phyloP scores from a whole-genome alignment of 2,797 vertebrate species.

The Peromyscus attwateri region DNA sequence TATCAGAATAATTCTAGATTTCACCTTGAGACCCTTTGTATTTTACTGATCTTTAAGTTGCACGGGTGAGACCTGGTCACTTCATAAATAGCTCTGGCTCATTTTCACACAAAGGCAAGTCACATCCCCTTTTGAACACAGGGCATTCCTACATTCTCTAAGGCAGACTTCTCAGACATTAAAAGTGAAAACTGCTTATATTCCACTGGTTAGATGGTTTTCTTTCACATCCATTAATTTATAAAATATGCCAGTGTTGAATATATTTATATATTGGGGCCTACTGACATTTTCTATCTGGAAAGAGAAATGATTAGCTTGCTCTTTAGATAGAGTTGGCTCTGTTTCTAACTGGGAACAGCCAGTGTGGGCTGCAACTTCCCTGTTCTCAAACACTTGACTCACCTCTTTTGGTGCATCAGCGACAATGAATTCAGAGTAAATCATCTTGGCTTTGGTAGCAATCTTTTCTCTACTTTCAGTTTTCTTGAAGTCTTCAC shows the following conservation, averaged over 20 bases:
- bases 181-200: not conserved
- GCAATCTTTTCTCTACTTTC: conserved; percentile 91
- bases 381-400: not conserved
- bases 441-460: conserved; percentile 95
- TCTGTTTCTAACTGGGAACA: not conserved
- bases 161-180: not conserved
- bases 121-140: not conserved
- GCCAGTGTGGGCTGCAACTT: accelerated
- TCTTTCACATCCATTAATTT: not conserved
- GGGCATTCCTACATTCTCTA: not conserved
- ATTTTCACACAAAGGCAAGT: conserved; percentile 11
- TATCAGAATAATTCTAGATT: not conserved
- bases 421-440: conserved; percentile 94
- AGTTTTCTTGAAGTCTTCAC: conserved; percentile 96
- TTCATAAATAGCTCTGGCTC: not conserved
- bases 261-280: not conserved
- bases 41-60: not conserved
- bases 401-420: conserved; percentile 96
- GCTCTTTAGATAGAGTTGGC: not conserved
- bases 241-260: not conserved
- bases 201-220: not conserved
- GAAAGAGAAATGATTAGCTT: not conserved
- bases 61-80: not conserved
- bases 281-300: not conserved
- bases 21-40: not conserved